Percentiles rank a stretch among this genome's conserved stretches.
phyloP scores from a whole-genome alignment of 2,888 invertebrate genomes.

The Caenorhabditis uteleia region DNA sequence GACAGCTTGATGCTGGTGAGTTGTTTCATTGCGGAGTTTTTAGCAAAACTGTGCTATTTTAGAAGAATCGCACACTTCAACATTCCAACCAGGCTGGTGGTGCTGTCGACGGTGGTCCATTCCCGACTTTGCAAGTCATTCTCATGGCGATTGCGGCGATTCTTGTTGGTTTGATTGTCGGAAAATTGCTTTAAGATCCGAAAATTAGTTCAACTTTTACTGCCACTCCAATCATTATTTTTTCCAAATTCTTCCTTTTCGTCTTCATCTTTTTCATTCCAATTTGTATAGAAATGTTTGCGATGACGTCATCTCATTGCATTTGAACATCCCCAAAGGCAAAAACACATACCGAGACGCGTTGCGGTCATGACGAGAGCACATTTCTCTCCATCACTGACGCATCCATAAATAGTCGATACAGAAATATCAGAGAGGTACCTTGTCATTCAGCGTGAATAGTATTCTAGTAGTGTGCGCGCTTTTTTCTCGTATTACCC shows the following conservation, averaged over 20 bases:
- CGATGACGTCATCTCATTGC: no score
- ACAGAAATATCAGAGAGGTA: no score
- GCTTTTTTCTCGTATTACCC: no score
- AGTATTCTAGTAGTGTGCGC: no score
- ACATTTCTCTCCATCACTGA: no score
- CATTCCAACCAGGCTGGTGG: constrained; percentile 21
- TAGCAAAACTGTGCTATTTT: constrained; percentile 6
- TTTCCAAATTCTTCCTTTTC: not conserved
- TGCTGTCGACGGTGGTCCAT: constrained; percentile 28
- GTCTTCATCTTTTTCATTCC: no score
- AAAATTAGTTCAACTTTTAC: not conserved
- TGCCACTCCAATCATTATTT: not conserved
- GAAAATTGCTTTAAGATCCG: constrained; percentile 17
- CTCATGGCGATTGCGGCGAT: constrained; percentile 62
- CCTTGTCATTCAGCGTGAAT: no score
- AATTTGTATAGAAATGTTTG: no score
- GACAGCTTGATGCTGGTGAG: constrained; percentile 43
- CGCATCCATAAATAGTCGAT: no score
- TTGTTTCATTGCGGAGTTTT: not conserved
- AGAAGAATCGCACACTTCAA: constrained; percentile 51
- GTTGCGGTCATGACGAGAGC: no score
- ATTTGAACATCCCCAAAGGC: no score
- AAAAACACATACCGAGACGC: no score
- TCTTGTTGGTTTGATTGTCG: constrained; percentile 65
- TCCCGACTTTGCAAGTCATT: constrained; percentile 48